Conservation (phyloP, 2,797 vertebrate species). For the Micrastur ruficollis region DNA sequence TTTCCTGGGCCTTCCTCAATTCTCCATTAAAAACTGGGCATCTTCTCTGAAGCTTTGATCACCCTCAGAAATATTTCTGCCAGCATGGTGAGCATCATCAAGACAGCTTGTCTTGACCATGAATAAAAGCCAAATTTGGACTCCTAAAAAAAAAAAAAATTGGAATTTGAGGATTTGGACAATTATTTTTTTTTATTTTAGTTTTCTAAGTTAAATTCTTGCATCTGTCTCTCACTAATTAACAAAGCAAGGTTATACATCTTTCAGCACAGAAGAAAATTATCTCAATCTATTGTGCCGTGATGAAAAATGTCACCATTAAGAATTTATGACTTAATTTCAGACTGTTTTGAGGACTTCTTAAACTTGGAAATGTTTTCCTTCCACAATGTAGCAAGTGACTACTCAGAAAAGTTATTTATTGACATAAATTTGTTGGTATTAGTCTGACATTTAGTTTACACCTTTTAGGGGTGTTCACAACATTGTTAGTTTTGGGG, state of each 20-base stretch:
- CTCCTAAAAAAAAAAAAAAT: not conserved
- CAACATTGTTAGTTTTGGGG: not conserved
- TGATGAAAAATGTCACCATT: not conserved
- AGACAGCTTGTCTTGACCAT: not conserved
- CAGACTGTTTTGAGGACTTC: not conserved
- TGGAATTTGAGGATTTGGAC: not conserved
- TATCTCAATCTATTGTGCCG: not conserved
- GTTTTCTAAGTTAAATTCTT: not conserved
- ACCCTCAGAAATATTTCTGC: not conserved
- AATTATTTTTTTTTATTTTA: not conserved
- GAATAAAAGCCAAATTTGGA: not conserved
- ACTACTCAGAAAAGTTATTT: not conserved
- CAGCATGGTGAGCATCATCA: not conserved
- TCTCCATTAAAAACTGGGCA: not conserved
- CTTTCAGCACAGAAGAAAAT: not conserved
- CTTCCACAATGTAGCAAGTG: not conserved
- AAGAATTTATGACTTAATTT: not conserved
- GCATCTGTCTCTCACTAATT: not conserved
- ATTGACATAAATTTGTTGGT: not conserved
- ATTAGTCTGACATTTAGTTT: not conserved
- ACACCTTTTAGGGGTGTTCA: accelerated
- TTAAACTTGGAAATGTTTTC: not conserved
- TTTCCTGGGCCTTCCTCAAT: not conserved
- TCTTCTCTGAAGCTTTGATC: not conserved
- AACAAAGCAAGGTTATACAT: not conserved